Percentiles rank a stretch among this genome's conserved stretches.
phyloP scores from a whole-genome alignment of 2,113 vertebrate species.

The Petrocephalus zakoni region DNA sequence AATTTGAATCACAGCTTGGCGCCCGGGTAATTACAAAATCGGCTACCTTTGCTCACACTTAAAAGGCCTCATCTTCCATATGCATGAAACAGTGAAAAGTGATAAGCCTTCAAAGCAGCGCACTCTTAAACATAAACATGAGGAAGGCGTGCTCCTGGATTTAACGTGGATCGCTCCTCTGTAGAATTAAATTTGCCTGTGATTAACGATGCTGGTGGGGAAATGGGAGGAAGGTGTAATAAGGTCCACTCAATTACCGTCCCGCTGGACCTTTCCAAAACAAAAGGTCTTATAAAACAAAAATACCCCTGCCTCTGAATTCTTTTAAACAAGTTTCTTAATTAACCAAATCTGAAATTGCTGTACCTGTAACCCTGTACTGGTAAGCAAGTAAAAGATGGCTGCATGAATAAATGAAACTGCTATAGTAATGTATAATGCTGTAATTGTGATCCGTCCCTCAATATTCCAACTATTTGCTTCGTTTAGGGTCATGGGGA shows the following conservation, averaged over 20 bases:
- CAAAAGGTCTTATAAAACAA: constrained; percentile 7
- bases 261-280: not conserved
- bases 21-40: constrained; percentile 64
- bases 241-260: not conserved
- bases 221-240: not conserved
- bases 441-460: not conserved
- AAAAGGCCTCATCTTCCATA: constrained; percentile 60
- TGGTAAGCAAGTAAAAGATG: not conserved
- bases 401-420: not conserved
- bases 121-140: constrained; percentile 48
- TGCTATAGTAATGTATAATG: not conserved
- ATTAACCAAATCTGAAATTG: not conserved
- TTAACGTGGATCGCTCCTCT: constrained; percentile 51
- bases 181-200: constrained; percentile 38
- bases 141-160: constrained; percentile 54
- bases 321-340: not conserved
- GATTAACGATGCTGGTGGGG: constrained; percentile 6
- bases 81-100: constrained; percentile 57
- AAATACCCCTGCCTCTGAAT: not conserved
- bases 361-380: not conserved
- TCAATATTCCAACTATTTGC: not conserved
- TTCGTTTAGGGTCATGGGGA: not conserved
- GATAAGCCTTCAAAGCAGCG: constrained; percentile 63
- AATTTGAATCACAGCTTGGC: constrained; percentile 68
- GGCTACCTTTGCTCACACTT: constrained; percentile 62